A percentile compares a stretch with the other conserved stretches of the same genome.
These are phyloP conservation scores for Nesidiocoris tenuis DNA, from an alignment of 2,888 invertebrate genomes.

Conservation along the genomic window DNA sequence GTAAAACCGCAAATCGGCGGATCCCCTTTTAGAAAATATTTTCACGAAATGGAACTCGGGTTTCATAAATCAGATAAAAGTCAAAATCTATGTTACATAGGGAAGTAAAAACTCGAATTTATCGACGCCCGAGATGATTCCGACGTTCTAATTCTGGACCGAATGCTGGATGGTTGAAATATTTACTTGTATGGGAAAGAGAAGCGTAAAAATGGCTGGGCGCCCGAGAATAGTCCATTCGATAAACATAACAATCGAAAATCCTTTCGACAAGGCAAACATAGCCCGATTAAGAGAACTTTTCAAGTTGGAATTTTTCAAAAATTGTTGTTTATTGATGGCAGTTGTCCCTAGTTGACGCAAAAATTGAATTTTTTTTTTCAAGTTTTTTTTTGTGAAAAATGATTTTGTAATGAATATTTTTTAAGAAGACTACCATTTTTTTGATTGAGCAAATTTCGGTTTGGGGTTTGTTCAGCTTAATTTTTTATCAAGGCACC, in stretches of 20 bases:
- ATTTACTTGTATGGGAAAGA: neutral
- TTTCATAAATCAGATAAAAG: conserved; percentile 35
- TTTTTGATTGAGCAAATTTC: too few species aligned
- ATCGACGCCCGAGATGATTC: neutral
- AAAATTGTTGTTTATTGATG: too few species aligned
- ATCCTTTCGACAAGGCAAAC: neutral
- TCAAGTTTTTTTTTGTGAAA: too few species aligned
- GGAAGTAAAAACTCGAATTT: conserved; percentile 36
- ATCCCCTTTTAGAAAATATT: neutral
- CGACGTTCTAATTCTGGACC: neutral
- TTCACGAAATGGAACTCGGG: neutral
- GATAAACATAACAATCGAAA: neutral
- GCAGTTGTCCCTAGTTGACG: too few species aligned
- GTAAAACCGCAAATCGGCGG: neutral
- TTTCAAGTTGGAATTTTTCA: too few species aligned
- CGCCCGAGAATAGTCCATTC: neutral
- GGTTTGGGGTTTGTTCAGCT: too few species aligned
- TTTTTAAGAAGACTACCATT: too few species aligned
- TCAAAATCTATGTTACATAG: conserved; percentile 27
- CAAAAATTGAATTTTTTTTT: too few species aligned
- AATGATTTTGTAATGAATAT: too few species aligned
- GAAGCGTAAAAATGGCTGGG: neutral
- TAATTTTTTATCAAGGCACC: too few species aligned
- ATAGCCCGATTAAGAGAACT: too few species aligned
- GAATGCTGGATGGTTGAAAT: neutral